phyloP scores from a whole-genome alignment of 2,888 invertebrate genomes.

The Chloroclysta siterata region DNA sequence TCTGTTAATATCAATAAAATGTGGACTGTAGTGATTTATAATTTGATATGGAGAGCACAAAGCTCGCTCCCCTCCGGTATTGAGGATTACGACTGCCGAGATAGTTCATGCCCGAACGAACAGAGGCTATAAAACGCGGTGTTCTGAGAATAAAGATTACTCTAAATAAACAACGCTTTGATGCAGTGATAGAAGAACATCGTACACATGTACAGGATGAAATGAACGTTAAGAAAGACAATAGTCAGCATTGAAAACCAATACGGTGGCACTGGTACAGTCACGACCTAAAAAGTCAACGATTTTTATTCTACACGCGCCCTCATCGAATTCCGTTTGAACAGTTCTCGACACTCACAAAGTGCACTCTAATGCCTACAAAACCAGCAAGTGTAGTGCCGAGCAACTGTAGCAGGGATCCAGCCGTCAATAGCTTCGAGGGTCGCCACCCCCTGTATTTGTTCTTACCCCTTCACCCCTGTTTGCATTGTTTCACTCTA shows the following conservation, averaged over 20 bases:
- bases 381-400: conserved; percentile 61
- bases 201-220: not conserved
- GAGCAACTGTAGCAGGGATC: conserved; percentile 65
- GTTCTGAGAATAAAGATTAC: conserved; percentile 34
- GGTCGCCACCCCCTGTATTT: conserved; percentile 72
- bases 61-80: conserved; percentile 39
- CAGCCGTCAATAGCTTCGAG: conserved; percentile 63
- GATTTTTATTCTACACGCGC: conserved; percentile 31
- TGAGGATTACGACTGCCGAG: conserved; percentile 38
- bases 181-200: conserved; percentile 14
- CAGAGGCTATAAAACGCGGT: conserved; percentile 34
- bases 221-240: not conserved
- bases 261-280: conserved; percentile 7
- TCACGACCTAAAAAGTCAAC: conserved; percentile 30
- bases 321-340: conserved; percentile 43
- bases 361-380: conserved; percentile 64
- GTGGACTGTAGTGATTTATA: conserved; percentile 39
- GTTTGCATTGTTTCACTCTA: conserved; percentile 79
- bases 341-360: conserved; percentile 55
- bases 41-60: conserved; percentile 40
- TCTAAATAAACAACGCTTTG: conserved; percentile 21
- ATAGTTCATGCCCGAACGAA: conserved; percentile 38
- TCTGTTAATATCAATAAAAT: conserved; percentile 21
- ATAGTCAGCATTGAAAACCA: conserved; percentile 16
- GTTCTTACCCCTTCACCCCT: conserved; percentile 71